phyloP scores from a whole-genome alignment of 2,888 invertebrate genomes.

The Eurytoma adleriae region DNA sequence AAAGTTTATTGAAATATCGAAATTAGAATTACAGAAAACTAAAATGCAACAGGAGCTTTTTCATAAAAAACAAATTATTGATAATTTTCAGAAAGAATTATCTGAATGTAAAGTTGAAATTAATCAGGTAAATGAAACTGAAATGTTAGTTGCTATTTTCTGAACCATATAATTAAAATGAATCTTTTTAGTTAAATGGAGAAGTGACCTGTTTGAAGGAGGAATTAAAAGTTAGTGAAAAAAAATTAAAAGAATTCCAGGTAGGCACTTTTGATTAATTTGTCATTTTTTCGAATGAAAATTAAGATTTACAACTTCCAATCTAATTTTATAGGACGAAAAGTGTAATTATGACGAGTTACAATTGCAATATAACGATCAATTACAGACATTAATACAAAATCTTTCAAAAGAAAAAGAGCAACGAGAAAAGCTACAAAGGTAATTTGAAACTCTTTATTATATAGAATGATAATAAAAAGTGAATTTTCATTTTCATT shows the following conservation, averaged over 20 bases:
- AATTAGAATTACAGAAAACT: constrained; percentile 63
- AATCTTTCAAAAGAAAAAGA: constrained; percentile 61
- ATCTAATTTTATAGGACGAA: constrained; percentile 49
- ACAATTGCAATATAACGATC: constrained; percentile 54
- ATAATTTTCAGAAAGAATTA: constrained; percentile 55
- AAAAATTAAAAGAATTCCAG: constrained; percentile 33
- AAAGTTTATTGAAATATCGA: constrained; percentile 65
- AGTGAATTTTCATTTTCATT: neutral
- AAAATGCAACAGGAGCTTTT: constrained; percentile 65
- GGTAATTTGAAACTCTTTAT: constrained; percentile 59
- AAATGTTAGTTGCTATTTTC: neutral
- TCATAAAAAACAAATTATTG: constrained; percentile 33
- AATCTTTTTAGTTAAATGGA: constrained; percentile 33
- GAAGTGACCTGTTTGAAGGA: constrained; percentile 33
- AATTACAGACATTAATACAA: constrained; percentile 56
- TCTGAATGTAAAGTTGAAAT: constrained; percentile 60
- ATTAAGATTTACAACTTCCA: no score
- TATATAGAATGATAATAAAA: neutral
- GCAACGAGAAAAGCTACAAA: constrained; percentile 61
- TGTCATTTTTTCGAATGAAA: no score
- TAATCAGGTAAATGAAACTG: constrained; percentile 49
- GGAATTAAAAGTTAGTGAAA: constrained; percentile 31
- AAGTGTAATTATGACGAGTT: constrained; percentile 59
- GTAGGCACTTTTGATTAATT: constrained; percentile 3
- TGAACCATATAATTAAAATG: neutral